A percentile compares a stretch with the other conserved stretches of the same genome.
These are phyloP conservation scores for Hoplostethus atlanticus DNA, from an alignment of 2,797 vertebrate species.

Conservation along the genomic window DNA sequence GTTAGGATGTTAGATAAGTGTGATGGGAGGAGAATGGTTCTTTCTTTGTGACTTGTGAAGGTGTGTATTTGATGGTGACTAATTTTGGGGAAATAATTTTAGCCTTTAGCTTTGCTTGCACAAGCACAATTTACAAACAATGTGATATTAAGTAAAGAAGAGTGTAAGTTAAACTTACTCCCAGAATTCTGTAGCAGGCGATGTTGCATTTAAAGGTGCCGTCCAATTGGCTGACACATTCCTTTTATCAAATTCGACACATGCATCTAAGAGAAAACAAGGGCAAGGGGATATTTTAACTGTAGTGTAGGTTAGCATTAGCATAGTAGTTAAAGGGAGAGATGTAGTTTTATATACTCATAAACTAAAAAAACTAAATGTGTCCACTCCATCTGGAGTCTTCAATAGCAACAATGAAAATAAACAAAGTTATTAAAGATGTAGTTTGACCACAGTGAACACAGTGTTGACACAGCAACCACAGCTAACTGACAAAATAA, in stretches of 20 bases:
- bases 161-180: conserved; percentile 86
- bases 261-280: conserved; percentile 68
- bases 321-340: not conserved
- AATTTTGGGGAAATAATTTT: too few relatives aligned
- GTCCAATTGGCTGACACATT: conserved; percentile 86
- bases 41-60: not conserved
- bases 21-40: not conserved
- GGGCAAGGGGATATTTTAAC: conserved; percentile 7
- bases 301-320: conserved; percentile 6
- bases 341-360: not conserved
- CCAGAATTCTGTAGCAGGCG: conserved; percentile 94
- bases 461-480: not conserved
- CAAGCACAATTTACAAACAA: not conserved
- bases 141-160: not conserved
- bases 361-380: not conserved
- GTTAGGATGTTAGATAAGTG: not conserved
- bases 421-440: not conserved
- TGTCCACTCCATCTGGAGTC: not conserved
- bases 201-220: conserved; percentile 84
- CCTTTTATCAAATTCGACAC: conserved; percentile 88
- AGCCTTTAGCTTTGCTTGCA: not conserved
- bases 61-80: too few relatives aligned
- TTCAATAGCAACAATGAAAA: not conserved
- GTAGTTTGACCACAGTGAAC: not conserved
- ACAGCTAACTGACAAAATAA: not conserved